Evolutionary conservation across 1,140 invertebrate genomes (phyloP), one percentile per base, ranked within the genome.

Genomic region (Ceratoteleas bidentatus): DNA sequence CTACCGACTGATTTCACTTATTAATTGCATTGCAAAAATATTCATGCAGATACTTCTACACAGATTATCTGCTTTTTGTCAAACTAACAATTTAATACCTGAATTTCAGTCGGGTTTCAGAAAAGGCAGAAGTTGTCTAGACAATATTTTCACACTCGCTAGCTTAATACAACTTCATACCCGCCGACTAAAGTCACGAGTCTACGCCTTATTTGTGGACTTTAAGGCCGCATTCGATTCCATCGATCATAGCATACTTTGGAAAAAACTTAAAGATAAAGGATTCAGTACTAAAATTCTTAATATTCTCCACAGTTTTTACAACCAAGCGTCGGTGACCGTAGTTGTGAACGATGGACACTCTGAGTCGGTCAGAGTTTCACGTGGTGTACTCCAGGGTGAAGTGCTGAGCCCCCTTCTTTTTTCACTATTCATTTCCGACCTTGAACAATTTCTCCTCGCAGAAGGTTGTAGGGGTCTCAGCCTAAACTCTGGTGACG

Each of bases 181-280:
- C 4, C 16, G 13, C 0, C 33, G 89, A 69, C 78, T 87, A 80
- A 15, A 15, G 13, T 62, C 45, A 3, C n/a, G n/a, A 49, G 24
- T 62, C 8, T 62, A 50, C 14, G 33, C 47, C 11, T 6, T 62
- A 1, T 62, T 62, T 16, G 47, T 49, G 0, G 60, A 58, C 9
- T 58, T 58, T 16, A 58, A 58, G 16, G n/a, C 38, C 15, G 38
- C 56, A 2, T 38, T 58, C 36, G 47, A 62, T 33, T 34, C 33
- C 1, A 47, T 60, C 9, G 40, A 60, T 8, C 40, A 60, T 9
- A 9, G 2, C 7, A 0, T 24, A 9, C 11, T 50, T 5, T 50
- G 14, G 15, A 24, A 24, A 9, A 50, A 50, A 50, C 14, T 50
- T 9, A 4, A 3, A 11, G 16, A 24, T 4, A 5, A 16, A 6